Percentiles rank a stretch among this genome's conserved stretches.
phyloP scores from a whole-genome alignment of 2,888 invertebrate genomes.

The Cyaniris semiargus region DNA sequence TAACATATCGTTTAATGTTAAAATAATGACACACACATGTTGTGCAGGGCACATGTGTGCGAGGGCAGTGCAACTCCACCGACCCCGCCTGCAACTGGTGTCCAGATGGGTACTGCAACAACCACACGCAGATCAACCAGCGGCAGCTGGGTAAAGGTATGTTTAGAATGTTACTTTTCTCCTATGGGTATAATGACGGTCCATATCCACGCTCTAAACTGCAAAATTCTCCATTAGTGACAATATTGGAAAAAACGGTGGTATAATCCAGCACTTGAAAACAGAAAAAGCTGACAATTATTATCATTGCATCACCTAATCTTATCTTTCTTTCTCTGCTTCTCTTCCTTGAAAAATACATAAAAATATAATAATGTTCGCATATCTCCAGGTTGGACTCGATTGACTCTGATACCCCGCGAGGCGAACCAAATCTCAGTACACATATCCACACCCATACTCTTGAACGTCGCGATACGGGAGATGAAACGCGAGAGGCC shows the following conservation, averaged over 20 bases:
- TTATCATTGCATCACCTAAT: too few species aligned
- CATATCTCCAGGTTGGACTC: conserved; percentile 61
- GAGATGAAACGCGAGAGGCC: conserved; percentile 65
- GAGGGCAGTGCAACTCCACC: conserved; percentile 67
- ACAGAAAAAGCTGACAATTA: too few species aligned
- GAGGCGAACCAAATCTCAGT: conserved; percentile 66
- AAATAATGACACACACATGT: not conserved
- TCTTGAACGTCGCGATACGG: conserved; percentile 62
- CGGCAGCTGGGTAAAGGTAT: conserved; percentile 63
- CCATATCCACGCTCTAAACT: too few species aligned
- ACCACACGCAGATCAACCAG: conserved; percentile 65
- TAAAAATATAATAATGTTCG: not conserved
- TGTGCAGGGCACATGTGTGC: conserved; percentile 70
- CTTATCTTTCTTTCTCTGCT: too few species aligned
- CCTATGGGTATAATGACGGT: not conserved
- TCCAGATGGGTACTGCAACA: conserved; percentile 72
- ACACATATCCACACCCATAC: conserved; percentile 61
- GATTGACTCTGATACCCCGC: conserved; percentile 66
- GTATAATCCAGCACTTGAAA: too few species aligned
- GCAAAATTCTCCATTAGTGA: too few species aligned
- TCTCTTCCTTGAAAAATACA: not conserved
- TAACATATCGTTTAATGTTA: not conserved
- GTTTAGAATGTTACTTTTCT: not conserved
- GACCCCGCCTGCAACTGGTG: conserved; percentile 73
- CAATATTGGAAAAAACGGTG: too few species aligned